Evolutionary conservation across 2,888 invertebrate species (phyloP).

Genomic region (Ernsta delagoae): DNA sequence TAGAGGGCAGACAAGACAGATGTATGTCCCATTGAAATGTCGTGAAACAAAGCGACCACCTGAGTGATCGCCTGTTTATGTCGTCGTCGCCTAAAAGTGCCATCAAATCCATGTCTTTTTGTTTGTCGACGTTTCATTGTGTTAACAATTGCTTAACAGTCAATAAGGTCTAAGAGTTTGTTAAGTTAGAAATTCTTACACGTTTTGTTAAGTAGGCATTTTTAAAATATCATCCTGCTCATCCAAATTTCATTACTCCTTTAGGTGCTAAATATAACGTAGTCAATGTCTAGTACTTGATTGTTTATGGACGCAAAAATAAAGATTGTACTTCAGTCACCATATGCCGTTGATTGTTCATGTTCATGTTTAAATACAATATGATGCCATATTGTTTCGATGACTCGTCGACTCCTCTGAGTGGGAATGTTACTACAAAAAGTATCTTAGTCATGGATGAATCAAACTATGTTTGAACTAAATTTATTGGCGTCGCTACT

Average conservation of each 20-base stretch:
- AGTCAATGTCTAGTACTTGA: neutral
- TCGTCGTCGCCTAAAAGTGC: constrained; percentile 49
- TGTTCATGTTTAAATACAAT: constrained; percentile 21
- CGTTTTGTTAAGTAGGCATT: neutral
- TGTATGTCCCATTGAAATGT: constrained; percentile 67
- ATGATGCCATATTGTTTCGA: constrained; percentile 41
- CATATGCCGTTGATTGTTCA: constrained; percentile 20
- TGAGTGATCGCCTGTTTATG: constrained; percentile 56
- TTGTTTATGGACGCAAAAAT: neutral
- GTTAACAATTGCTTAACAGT: constrained; percentile 41
- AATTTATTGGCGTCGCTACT: constrained; percentile 62
- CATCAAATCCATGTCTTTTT: constrained; percentile 37
- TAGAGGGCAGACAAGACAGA: constrained; percentile 53
- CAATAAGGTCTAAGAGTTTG: neutral
- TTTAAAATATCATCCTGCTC: neutral
- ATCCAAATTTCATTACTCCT: neutral
- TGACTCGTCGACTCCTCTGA: constrained; percentile 53
- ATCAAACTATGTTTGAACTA: constrained; percentile 58
- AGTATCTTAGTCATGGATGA: constrained; percentile 71
- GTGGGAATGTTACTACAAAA: constrained; percentile 53
- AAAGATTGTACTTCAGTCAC: neutral
- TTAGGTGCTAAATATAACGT: neutral
- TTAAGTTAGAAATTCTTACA: neutral
- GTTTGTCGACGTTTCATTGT: constrained; percentile 35
- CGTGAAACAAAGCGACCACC: constrained; percentile 58